A percentile compares a stretch with the other conserved stretches of the same genome.
These are phyloP conservation scores for Tupaia chinensis DNA, from an alignment of 2,113 vertebrate species.

Conservation along the genomic window DNA sequence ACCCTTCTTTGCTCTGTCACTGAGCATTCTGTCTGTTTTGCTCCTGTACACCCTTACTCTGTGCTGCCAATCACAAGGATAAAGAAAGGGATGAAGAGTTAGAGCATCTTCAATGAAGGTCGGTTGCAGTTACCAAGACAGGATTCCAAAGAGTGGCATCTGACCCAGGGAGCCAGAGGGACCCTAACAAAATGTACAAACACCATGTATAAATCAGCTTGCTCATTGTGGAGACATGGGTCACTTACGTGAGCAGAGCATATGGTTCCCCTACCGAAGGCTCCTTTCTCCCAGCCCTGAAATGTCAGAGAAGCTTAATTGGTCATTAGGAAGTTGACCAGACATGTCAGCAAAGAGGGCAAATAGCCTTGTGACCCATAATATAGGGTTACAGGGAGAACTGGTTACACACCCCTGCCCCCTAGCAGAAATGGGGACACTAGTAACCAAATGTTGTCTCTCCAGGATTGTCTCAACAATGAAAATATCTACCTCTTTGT, in stretches of 20 bases:
- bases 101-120: not conserved
- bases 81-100: not conserved
- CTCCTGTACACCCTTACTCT: not conserved
- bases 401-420: not conserved
- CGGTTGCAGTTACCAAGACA: not conserved
- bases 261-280: not conserved
- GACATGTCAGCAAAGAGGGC: constrained; percentile 42
- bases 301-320: constrained; percentile 53
- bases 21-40: not conserved
- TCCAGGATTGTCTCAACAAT: not conserved
- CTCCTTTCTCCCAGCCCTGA: not conserved
- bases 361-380: constrained; percentile 18
- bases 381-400: not conserved
- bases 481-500: constrained; percentile 38
- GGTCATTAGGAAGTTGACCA: constrained; percentile 55
- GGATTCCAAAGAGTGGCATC: not conserved
- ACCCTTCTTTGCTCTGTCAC: not conserved
- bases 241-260: not conserved
- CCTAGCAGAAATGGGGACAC: not conserved
- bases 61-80: not conserved
- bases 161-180: not conserved
- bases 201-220: not conserved
- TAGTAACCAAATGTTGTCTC: not conserved
- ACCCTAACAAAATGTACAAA: not conserved
- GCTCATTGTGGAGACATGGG: not conserved